These are phyloP conservation scores for Argyresthia albistria DNA, from an alignment of 2,888 invertebrate genomes.

Conservation along the genomic window DNA sequence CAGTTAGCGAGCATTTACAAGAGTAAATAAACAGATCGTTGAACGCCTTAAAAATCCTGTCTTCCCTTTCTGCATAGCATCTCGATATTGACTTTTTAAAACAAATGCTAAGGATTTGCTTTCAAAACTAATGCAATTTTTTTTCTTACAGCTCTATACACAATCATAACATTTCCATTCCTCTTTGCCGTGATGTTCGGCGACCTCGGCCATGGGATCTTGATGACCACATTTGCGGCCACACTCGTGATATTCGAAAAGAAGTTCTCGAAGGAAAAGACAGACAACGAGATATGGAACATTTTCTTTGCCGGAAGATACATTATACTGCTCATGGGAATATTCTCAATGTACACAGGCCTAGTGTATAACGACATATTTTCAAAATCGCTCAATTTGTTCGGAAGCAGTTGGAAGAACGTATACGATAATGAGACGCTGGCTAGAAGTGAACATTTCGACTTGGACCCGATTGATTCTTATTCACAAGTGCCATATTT, in stretches of 20 bases:
- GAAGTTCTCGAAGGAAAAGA: constrained; percentile 59
- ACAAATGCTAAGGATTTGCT: neutral
- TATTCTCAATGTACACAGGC: constrained; percentile 83
- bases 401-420: constrained; percentile 76
- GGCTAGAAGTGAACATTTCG: constrained; percentile 28
- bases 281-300: constrained; percentile 77
- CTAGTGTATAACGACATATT: constrained; percentile 82
- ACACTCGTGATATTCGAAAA: constrained; percentile 77
- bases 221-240: constrained; percentile 77
- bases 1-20: too few relatives aligned
- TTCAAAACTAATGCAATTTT: neutral
- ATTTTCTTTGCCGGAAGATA: constrained; percentile 83
- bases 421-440: constrained; percentile 44
- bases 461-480: constrained; percentile 56
- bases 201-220: constrained; percentile 79
- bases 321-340: constrained; percentile 81
- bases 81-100: neutral
- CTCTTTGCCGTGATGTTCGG: constrained; percentile 87
- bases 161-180: constrained; percentile 83
- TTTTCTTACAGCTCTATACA: constrained; percentile 73
- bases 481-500: constrained; percentile 72
- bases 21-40: too few relatives aligned
- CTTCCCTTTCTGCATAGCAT: too few relatives aligned
- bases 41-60: too few relatives aligned
- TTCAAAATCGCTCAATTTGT: constrained; percentile 79